Evolutionary conservation across 2,113 vertebrate species (phyloP).

Genomic region (Riparia riparia): DNA sequence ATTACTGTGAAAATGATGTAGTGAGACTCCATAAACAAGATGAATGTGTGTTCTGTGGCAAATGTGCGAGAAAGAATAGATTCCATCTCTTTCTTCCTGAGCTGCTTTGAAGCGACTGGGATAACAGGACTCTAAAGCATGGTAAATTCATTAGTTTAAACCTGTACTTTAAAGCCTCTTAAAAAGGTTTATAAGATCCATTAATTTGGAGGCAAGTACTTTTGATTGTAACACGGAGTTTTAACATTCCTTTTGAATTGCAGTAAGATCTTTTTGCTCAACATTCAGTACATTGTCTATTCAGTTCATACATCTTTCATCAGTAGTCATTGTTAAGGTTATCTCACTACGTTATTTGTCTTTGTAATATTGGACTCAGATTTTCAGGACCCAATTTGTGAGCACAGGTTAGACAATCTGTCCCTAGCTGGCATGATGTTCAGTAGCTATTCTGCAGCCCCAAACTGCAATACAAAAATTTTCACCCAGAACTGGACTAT

Average conservation of each 20-base stretch:
- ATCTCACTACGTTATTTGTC: not conserved
- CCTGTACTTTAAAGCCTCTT: not conserved
- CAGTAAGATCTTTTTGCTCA: not conserved
- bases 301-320: not conserved
- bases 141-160: not conserved
- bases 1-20: not conserved
- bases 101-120: not conserved
- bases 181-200: not conserved
- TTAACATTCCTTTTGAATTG: not conserved
- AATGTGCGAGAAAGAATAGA: not conserved
- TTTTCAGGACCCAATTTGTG: not conserved
- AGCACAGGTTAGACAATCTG: not conserved
- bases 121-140: not conserved
- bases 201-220: not conserved
- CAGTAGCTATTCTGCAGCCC: not conserved
- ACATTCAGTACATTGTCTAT: not conserved
- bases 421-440: not conserved
- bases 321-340: not conserved
- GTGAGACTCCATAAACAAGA: not conserved
- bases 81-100: not conserved
- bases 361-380: not conserved
- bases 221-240: not conserved
- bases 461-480: not conserved
- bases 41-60: not conserved
- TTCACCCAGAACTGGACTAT: not conserved